These are phyloP conservation scores for Pristionchus japonicus DNA, from an alignment of 2,888 invertebrate species.

Conservation along the genomic window DNA sequence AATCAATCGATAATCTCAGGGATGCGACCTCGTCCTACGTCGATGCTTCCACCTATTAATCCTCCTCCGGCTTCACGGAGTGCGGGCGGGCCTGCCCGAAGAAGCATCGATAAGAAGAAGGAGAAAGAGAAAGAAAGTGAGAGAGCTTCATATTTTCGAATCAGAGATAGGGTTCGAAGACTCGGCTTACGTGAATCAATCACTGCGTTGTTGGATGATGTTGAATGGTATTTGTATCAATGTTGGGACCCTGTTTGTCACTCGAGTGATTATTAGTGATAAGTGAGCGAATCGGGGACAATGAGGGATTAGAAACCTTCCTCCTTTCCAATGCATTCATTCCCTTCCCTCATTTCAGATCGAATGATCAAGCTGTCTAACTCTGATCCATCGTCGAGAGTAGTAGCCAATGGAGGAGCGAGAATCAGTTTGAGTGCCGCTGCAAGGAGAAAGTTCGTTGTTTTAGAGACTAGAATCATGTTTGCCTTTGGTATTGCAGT, in stretches of 20 bases:
- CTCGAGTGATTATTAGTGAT: no score
- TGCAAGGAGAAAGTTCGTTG: background rate
- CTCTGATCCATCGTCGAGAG: background rate
- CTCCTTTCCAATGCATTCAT: background rate
- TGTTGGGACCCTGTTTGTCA: background rate
- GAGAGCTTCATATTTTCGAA: no score
- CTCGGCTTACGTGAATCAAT: no score
- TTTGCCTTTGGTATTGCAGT: background rate
- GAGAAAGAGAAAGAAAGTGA: background rate
- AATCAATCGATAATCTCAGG: background rate
- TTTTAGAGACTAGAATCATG: background rate
- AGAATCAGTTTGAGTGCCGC: background rate
- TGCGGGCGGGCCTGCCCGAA: background rate
- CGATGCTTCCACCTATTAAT: background rate
- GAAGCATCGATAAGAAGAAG: background rate
- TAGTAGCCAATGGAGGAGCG: background rate
- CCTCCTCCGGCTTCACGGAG: background rate
- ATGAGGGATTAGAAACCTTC: slow-evolving; percentile 73
- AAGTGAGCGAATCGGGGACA: background rate
- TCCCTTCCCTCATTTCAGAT: background rate
- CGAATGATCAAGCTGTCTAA: background rate
- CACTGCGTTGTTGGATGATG: no score
- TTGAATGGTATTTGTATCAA: no score
- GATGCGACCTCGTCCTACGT: background rate
- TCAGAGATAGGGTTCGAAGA: no score